These are phyloP conservation scores for Sarcophaga caerulescens DNA, from an alignment of 2,888 invertebrate genomes.

Conservation along the genomic window DNA sequence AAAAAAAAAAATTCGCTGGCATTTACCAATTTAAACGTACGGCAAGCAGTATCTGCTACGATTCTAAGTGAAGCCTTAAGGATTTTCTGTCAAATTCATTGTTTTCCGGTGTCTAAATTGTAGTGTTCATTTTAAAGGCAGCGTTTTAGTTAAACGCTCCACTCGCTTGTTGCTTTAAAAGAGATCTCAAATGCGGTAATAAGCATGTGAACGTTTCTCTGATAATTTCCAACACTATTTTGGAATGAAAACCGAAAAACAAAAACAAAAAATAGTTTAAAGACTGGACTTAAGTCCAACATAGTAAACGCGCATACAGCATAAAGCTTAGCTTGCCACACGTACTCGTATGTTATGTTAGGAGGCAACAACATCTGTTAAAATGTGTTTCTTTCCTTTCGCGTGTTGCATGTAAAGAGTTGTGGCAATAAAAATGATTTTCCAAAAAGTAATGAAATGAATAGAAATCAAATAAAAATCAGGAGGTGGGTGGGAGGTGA, in stretches of 20 bases:
- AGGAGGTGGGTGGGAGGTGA: conserved; percentile 61
- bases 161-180: conserved; percentile 60
- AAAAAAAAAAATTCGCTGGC: background rate
- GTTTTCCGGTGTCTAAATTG: conserved; percentile 81
- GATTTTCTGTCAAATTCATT: conserved; percentile 79
- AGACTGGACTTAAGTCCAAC: background rate
- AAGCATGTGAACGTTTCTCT: conserved; percentile 69
- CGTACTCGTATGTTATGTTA: conserved; percentile 56
- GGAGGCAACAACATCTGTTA: conserved; percentile 66
- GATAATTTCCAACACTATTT: conserved; percentile 55
- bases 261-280: background rate
- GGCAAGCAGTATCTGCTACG: background rate
- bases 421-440: no score
- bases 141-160: conserved; percentile 16
- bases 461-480: background rate
- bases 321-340: conserved; percentile 39
- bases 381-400: conserved; percentile 23
- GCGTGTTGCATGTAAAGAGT: conserved; percentile 62
- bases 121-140: conserved; percentile 71
- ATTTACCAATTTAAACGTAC: conserved; percentile 1
- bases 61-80: conserved; percentile 70
- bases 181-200: conserved; percentile 70
- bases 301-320: no score
- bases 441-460: no score
- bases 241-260: background rate